phyloP scores from a whole-genome alignment of 2,113 vertebrate species.

The Neopipo cinnamomea region DNA sequence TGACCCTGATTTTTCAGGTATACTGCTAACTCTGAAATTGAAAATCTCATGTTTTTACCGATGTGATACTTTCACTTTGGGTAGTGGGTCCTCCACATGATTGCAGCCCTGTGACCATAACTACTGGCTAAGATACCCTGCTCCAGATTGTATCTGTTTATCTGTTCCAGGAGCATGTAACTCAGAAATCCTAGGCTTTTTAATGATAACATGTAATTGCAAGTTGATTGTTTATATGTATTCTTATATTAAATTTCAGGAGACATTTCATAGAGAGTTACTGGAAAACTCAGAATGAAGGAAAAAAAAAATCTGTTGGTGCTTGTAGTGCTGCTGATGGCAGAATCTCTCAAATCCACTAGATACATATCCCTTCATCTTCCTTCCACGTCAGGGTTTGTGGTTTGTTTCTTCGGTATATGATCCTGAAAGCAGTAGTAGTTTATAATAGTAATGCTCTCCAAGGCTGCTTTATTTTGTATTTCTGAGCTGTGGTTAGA shows the following conservation, averaged over 20 bases:
- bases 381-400: background rate
- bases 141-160: background rate
- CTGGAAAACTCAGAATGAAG: background rate
- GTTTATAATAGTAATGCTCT: background rate
- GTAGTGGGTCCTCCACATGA: background rate
- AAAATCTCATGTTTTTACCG: accelerated
- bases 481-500: background rate
- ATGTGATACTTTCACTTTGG: background rate
- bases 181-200: background rate
- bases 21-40: background rate
- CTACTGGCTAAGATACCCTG: background rate
- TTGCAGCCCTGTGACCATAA: background rate
- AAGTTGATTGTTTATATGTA: accelerated
- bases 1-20: background rate
- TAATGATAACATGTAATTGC: background rate
- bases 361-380: background rate
- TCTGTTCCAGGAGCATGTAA: background rate
- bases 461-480: background rate
- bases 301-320: background rate
- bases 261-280: background rate
- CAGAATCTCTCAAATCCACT: background rate
- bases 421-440: background rate
- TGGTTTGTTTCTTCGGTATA: background rate
- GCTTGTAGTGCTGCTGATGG: background rate
- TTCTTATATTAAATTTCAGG: background rate